Evolutionary conservation across 1,140 invertebrate genomes (phyloP).

Genomic region (Diachasma alloeum): DNA sequence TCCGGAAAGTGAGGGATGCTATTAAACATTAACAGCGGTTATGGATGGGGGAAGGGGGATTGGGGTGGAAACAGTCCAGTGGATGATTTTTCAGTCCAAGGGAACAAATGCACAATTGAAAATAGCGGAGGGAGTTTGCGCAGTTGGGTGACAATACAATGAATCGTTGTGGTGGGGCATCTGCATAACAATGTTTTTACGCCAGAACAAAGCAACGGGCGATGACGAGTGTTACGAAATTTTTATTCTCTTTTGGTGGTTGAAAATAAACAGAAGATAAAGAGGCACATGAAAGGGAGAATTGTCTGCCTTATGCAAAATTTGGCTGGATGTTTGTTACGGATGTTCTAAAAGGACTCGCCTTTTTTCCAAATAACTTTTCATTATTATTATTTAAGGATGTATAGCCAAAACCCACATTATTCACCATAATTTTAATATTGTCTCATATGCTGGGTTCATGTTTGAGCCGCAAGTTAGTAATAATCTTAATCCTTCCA

Average conservation of each 20-base stretch:
- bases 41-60: neutral
- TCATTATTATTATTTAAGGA: no score
- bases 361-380: no score
- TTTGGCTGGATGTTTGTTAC: no score
- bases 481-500: no score
- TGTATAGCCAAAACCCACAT: no score
- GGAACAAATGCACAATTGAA: neutral
- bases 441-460: no score
- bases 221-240: neutral
- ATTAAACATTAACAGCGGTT: neutral
- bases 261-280: conserved; percentile 1
- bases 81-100: neutral
- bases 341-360: no score
- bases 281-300: neutral
- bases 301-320: neutral
- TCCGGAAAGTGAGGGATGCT: no score
- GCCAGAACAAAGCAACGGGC: conserved; percentile 50
- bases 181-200: conserved; percentile 59
- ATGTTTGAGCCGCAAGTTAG: no score
- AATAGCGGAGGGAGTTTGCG: neutral
- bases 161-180: conserved; percentile 26
- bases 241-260: neutral
- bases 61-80: neutral
- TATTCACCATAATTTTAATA: no score
- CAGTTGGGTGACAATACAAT: neutral